A percentile compares a stretch with the other conserved stretches of the same genome.
These are phyloP conservation scores for Metacarcinus magister DNA, from an alignment of 2,888 invertebrate species.

Conservation along the genomic window DNA sequence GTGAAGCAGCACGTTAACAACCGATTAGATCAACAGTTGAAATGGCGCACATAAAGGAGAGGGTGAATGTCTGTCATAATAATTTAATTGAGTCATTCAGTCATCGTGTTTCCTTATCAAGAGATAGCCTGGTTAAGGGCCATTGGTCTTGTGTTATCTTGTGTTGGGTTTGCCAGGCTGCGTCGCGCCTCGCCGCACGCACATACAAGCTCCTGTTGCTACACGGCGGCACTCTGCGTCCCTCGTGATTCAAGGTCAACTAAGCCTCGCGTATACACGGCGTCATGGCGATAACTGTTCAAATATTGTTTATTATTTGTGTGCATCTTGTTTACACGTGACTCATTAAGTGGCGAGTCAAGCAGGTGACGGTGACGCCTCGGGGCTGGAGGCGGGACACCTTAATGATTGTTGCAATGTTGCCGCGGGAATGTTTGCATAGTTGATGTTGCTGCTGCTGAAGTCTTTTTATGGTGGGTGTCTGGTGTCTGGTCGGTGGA, in stretches of 20 bases:
- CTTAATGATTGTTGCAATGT: neutral
- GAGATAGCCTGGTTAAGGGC: conserved; percentile 4
- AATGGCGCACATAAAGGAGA: neutral
- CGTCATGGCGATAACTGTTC: neutral
- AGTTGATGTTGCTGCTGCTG: neutral
- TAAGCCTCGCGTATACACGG: neutral
- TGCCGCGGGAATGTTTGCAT: neutral
- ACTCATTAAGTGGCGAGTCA: neutral
- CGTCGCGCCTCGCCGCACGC: neutral
- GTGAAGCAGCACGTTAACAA: neutral
- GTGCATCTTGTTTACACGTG: neutral
- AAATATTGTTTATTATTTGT: neutral
- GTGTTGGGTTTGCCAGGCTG: conserved; percentile 1
- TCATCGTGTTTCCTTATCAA: neutral
- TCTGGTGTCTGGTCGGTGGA: neutral
- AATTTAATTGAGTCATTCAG: neutral
- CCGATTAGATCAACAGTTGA: neutral
- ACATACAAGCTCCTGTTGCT: neutral
- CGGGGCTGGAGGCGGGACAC: neutral
- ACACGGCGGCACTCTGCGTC: neutral
- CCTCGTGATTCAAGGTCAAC: neutral
- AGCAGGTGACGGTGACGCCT: neutral
- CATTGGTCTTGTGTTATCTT: neutral
- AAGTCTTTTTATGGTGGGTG: neutral
- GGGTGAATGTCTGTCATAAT: conserved; percentile 14